Conservation (phyloP, 1,140 invertebrate genomes). For the Dinoponera quadriceps region DNA sequence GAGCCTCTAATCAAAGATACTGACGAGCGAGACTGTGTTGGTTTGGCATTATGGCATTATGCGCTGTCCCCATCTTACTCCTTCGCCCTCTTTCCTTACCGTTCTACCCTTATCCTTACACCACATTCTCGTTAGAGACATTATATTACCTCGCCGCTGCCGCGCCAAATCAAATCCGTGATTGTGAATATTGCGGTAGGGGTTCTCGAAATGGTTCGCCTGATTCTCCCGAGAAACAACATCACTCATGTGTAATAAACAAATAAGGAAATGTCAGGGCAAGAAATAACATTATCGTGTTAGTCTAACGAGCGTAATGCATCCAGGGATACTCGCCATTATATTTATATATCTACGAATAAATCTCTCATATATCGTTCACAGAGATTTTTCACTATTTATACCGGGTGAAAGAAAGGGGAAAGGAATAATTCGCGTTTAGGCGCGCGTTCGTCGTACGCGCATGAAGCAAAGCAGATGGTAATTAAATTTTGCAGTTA, state of each 20-base stretch:
- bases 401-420: conserved; percentile 1
- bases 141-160: conserved; percentile 77
- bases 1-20: conserved; percentile 85
- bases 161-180: conserved; percentile 79
- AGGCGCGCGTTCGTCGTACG: neutral
- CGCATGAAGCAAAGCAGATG: neutral
- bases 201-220: conserved; percentile 53
- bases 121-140: conserved; percentile 82
- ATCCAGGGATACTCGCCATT: neutral
- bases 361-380: neutral
- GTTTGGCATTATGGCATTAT: conserved; percentile 83
- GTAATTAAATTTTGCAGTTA: conserved; percentile 48
- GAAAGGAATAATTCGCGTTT: conserved; percentile 5
- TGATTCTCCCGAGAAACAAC: conserved; percentile 25
- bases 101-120: conserved; percentile 75
- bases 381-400: neutral
- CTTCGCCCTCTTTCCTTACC: conserved; percentile 66
- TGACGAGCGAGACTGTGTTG: conserved; percentile 80
- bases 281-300: conserved; percentile 2
- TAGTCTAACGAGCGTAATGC: conserved; percentile 20
- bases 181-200: conserved; percentile 78
- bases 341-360: conserved; percentile 1
- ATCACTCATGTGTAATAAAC: conserved; percentile 29
- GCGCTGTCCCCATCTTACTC: conserved; percentile 62
- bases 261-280: conserved; percentile 26